Evolutionary conservation across 2,797 vertebrate genomes (phyloP).

Genomic region (Falco columbarius): DNA sequence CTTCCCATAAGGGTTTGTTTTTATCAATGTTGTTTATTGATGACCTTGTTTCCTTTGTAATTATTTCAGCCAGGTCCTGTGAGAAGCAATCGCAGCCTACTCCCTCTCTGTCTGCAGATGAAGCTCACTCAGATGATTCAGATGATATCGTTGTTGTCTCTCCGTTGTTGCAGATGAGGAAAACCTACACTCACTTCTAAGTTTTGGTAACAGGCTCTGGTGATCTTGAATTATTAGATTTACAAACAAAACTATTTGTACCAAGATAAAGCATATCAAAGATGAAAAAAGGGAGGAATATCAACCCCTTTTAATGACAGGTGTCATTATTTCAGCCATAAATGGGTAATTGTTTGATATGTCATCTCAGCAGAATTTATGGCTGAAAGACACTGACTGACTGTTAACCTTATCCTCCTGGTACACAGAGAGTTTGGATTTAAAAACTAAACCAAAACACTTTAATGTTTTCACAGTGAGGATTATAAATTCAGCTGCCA

Average conservation of each 20-base stretch:
- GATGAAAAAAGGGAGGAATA: background rate
- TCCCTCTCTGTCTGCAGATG: background rate
- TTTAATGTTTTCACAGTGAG: background rate
- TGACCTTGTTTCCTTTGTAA: constrained; percentile 11
- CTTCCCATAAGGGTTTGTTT: background rate
- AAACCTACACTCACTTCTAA: constrained; percentile 59
- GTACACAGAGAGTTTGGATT: background rate
- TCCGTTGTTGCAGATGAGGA: constrained; percentile 75
- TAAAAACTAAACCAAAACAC: background rate
- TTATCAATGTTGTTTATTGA: background rate
- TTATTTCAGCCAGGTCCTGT: constrained; percentile 59
- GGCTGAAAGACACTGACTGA: background rate
- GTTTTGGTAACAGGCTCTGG: background rate
- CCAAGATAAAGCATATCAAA: background rate
- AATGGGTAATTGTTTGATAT: background rate
- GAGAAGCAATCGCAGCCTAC: background rate
- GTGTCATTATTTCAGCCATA: background rate
- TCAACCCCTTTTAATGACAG: background rate
- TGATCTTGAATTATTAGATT: background rate
- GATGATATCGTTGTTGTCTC: constrained; percentile 85
- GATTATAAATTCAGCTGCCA: background rate
- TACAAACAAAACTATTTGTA: background rate
- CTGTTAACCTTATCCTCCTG: background rate
- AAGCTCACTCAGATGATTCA: constrained; percentile 84
- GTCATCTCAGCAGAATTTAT: background rate